Evolutionary conservation across 2,113 vertebrate genomes (phyloP).

Genomic region (Potamarius usumacintae): DNA sequence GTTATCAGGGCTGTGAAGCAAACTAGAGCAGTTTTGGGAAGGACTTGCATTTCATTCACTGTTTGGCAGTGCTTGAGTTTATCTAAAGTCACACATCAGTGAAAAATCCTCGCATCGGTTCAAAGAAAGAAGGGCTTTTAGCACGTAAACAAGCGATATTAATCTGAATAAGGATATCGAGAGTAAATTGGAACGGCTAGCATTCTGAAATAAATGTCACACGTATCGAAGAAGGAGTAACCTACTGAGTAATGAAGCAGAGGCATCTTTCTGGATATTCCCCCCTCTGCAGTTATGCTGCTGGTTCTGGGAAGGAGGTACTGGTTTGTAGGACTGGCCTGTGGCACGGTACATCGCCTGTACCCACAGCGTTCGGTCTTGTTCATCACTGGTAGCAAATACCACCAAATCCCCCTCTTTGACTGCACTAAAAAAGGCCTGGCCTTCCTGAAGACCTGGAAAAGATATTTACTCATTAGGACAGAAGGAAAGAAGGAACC

Average conservation of each 20-base stretch:
- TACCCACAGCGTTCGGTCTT: conserved; percentile 90
- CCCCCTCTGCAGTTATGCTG: conserved; percentile 82
- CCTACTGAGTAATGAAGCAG: conserved; percentile 82
- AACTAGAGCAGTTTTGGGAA: conserved; percentile 11
- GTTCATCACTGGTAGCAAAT: conserved; percentile 92
- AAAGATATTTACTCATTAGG: not conserved
- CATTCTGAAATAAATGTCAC: not conserved
- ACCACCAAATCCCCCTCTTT: conserved; percentile 92
- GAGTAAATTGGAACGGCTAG: not conserved
- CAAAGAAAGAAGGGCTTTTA: conserved; percentile 3
- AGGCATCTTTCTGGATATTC: conserved; percentile 68
- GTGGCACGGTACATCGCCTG: conserved; percentile 97
- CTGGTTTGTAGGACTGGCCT: conserved; percentile 94
- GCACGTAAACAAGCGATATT: not conserved
- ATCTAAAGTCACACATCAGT: not conserved
- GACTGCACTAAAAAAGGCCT: conserved; percentile 90
- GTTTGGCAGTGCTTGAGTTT: not conserved
- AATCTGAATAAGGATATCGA: conserved; percentile 3
- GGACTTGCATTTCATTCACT: conserved; percentile 27
- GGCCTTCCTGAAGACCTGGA: conserved; percentile 89
- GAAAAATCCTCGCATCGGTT: not conserved
- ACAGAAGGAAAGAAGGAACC: not conserved
- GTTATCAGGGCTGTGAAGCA: conserved; percentile 13
- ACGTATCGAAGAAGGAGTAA: conserved; percentile 37
- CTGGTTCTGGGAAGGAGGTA: conserved; percentile 80